Evolutionary conservation across 1,140 invertebrate genomes (phyloP).

Genomic region (Habropoda laboriosa): DNA sequence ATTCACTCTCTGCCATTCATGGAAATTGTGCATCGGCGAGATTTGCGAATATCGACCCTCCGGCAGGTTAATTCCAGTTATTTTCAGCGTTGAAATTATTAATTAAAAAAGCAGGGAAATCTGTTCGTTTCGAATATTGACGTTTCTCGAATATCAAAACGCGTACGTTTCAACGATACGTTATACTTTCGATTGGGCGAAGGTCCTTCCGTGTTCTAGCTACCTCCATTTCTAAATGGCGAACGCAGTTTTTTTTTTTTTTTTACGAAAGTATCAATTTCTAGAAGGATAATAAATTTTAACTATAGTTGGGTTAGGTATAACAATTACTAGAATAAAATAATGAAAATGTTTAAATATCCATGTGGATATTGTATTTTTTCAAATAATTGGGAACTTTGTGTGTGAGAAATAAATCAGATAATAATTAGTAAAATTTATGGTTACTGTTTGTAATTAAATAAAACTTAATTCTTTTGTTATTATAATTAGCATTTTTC

Average conservation of each 20-base stretch:
- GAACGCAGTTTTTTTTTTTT: too few species aligned
- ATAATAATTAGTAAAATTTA: too few species aligned
- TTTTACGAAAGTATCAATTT: neutral
- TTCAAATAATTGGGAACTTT: too few species aligned
- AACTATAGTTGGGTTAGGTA: too few species aligned
- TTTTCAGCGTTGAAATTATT: slow-evolving; percentile 35
- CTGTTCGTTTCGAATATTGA: neutral
- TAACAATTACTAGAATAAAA: neutral
- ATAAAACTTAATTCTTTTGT: too few species aligned
- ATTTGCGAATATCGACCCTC: slow-evolving; percentile 18
- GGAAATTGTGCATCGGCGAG: slow-evolving; percentile 25
- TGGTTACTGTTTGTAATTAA: too few species aligned
- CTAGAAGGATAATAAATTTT: neutral
- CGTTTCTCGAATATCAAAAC: neutral
- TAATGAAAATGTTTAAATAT: neutral
- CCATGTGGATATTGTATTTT: too few species aligned
- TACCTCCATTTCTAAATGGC: neutral
- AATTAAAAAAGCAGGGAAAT: slow-evolving; percentile 27
- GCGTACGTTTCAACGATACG: neutral
- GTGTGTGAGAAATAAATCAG: too few species aligned
- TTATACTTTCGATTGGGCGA: neutral
- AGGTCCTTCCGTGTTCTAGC: neutral
- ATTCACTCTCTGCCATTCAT: slow-evolving; percentile 41
- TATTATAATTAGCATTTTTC: too few species aligned
- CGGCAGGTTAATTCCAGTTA: slow-evolving; percentile 51